Base-by-base conservation (phyloP, 2,888 invertebrate species). In the Drosophila putrida region DNA sequence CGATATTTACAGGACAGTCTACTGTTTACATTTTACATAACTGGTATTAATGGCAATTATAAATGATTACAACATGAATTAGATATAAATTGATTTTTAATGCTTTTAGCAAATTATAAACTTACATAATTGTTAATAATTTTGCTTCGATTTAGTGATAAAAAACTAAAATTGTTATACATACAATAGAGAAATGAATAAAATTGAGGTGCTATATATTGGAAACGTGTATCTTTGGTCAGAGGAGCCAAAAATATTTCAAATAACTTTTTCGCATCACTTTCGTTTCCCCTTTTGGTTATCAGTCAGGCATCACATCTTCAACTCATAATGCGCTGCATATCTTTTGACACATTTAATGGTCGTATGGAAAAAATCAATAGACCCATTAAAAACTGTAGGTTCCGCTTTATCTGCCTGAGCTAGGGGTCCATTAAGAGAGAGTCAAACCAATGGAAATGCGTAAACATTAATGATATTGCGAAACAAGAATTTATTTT, bases 401-500 rank as follows among this genome's bases (percentile, higher is more conserved):
- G 25, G 6, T n/a, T 38, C 44, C 68, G 54, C 53, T 53, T 39
- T 73, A 74, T 81, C 74, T 70, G 46, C 27, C 11, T 9, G 46
- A 27, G 41, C 39, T 50, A 28, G 25, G 49, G 46, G 27, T 28
- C 50, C 57, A 66, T 82, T 74, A 62, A 36, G 61, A 38, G n/a
- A 11, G 28, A 57, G 33, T 47, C 44, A 60, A 33, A 20, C 43
- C 35, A 47, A 55, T 51, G 47, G 38, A 66, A 53, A 69, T 25
- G 65, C 74, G 78, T 84, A 78, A 82, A 78, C 78, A 70, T 88
- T 87, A 79, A 82, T 73, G 80, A 74, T 62, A 82, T 71, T 78
- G 82, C 84, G 68, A 78, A 87, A 82, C 65, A 69, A 64, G 75
- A 80, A 71, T 80, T 73, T 87, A 82, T 87, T 82, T 80, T 73